These are phyloP conservation scores for Plestiodon gilberti DNA, from an alignment of 2,113 vertebrate species.

Conservation along the genomic window DNA sequence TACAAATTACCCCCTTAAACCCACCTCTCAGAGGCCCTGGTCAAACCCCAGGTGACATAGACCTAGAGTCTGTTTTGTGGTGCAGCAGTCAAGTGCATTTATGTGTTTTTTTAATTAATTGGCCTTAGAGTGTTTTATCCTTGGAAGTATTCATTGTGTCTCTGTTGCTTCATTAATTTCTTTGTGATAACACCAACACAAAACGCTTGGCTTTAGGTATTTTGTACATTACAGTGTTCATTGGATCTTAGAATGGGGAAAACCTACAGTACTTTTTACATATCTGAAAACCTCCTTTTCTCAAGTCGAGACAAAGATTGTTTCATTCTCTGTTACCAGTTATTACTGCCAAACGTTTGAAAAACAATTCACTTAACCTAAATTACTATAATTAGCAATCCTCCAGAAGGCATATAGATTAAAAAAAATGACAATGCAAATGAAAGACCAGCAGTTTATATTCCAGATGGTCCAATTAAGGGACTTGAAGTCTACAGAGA, in stretches of 20 bases:
- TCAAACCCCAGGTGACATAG: too few relatives aligned
- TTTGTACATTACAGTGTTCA: background rate
- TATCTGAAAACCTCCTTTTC: background rate
- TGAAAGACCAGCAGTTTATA: conserved; percentile 44
- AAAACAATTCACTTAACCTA: background rate
- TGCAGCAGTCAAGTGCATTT: too few relatives aligned
- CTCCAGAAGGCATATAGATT: conserved; percentile 24
- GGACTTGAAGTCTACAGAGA: background rate
- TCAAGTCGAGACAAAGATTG: background rate
- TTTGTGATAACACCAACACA: background rate
- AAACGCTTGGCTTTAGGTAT: background rate
- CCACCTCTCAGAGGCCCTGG: too few relatives aligned
- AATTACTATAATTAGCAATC: conserved; percentile 43
- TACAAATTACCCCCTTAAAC: too few relatives aligned
- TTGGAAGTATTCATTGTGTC: background rate
- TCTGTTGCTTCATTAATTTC: background rate
- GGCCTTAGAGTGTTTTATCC: background rate
- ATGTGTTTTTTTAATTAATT: background rate
- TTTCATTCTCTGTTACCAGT: background rate
- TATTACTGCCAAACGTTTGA: conserved; percentile 8
- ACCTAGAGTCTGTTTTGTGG: too few relatives aligned
- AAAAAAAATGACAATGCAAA: conserved; percentile 6
- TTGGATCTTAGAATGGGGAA: background rate
- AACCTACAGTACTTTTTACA: background rate
- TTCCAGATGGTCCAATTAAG: background rate